Conservation (phyloP, 2,888 invertebrate species). For the Amiota minor region DNA sequence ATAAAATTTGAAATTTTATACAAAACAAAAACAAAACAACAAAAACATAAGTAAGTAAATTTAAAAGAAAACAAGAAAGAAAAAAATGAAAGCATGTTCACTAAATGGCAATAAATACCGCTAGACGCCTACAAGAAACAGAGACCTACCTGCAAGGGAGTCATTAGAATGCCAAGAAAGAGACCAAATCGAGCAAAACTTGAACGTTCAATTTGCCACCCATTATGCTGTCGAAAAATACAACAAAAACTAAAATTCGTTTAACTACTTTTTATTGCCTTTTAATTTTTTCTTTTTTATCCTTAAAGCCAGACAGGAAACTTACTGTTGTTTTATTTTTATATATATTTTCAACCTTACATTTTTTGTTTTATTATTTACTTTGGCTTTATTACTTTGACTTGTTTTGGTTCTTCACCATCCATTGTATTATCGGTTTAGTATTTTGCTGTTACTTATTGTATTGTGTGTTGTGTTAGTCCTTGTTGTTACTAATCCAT, state of each 20-base stretch:
- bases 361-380: neutral
- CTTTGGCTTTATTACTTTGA: neutral
- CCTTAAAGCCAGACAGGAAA: neutral
- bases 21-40: conserved; percentile 53
- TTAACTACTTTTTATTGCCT: neutral
- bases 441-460: conserved; percentile 41
- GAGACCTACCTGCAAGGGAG: neutral
- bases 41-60: conserved; percentile 4
- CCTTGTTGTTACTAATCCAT: conserved; percentile 35
- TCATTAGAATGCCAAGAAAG: neutral
- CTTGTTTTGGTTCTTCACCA: neutral
- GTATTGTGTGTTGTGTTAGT: neutral
- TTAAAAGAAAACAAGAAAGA: neutral
- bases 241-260: too few relatives aligned
- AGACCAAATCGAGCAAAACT: conserved; percentile 21
- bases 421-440: conserved; percentile 37
- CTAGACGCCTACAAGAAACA: conserved; percentile 41
- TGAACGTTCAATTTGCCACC: conserved; percentile 5
- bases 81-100: neutral
- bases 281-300: neutral
- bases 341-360: neutral
- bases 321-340: neutral
- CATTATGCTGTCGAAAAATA: neutral
- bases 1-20: conserved; percentile 64
- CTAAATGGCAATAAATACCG: conserved; percentile 43